These are phyloP conservation scores for Dendrolimus kikuchii DNA, from an alignment of 1,140 invertebrate species.

Conservation along the genomic window DNA sequence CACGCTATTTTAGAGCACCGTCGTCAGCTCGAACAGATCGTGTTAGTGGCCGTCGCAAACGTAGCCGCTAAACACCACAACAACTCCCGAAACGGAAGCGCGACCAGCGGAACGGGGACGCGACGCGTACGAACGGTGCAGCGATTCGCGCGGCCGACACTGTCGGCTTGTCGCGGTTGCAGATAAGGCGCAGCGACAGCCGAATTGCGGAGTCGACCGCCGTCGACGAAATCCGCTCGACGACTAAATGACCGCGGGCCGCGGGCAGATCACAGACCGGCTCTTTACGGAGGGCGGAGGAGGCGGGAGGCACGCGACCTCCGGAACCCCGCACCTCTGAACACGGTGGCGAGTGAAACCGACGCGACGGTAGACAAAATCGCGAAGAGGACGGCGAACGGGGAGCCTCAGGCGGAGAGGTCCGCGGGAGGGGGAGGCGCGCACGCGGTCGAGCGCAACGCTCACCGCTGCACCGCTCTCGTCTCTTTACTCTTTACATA, in stretches of 20 bases:
- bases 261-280: conserved; percentile 27
- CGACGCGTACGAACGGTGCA: conserved; percentile 19
- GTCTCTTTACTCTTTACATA: conserved; percentile 62
- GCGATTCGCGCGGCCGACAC: conserved; percentile 3
- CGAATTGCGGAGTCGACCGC: conserved; percentile 31
- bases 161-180: conserved; percentile 24
- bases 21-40: conserved; percentile 28
- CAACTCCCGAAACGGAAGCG: conserved; percentile 37
- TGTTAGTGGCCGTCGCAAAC: conserved; percentile 50
- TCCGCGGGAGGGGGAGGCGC: conserved; percentile 22
- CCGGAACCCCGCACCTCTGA: conserved; percentile 41
- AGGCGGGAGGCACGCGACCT: conserved; percentile 55
- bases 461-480: conserved; percentile 46
- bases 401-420: conserved; percentile 13
- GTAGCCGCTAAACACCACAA: conserved; percentile 44
- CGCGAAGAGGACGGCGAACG: conserved; percentile 31
- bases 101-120: conserved; percentile 23
- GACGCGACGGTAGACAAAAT: conserved; percentile 37
- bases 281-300: conserved; percentile 37
- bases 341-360: conserved; percentile 35
- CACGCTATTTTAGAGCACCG: conserved; percentile 48
- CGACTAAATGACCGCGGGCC: conserved; percentile 43
- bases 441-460: conserved; percentile 60
- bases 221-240: conserved; percentile 54
- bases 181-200: conserved; percentile 19